Evolutionary conservation across 2,113 vertebrate genomes (phyloP).

Genomic region (Copsychus sechellarum): DNA sequence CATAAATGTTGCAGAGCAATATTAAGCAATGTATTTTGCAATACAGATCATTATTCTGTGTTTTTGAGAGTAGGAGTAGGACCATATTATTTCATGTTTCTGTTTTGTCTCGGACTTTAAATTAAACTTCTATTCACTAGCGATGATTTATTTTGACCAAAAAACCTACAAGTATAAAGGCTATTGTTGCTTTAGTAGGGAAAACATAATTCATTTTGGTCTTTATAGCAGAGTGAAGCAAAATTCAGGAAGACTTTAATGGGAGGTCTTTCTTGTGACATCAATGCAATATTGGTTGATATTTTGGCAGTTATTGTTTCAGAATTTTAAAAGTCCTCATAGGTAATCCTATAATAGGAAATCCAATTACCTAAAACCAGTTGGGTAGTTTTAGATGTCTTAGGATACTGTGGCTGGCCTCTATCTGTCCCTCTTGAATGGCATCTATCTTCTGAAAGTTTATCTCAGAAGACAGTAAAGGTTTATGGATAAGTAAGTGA

Average conservation of each 20-base stretch:
- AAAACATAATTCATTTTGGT: background rate
- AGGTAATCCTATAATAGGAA: background rate
- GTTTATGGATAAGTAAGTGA: background rate
- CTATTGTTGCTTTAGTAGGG: background rate
- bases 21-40: slow-evolving; percentile 28
- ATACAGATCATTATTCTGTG: background rate
- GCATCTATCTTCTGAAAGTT: background rate
- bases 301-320: background rate
- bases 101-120: slow-evolving; percentile 8
- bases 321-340: background rate
- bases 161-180: background rate
- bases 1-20: slow-evolving; percentile 43
- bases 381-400: background rate
- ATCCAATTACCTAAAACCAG: background rate
- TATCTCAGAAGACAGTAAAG: background rate
- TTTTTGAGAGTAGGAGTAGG: background rate
- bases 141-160: background rate
- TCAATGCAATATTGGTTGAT: background rate
- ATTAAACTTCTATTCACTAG: slow-evolving; percentile 32
- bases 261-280: background rate
- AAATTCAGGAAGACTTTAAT: background rate
- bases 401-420: background rate
- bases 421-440: background rate
- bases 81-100: background rate
- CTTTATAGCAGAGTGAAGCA: background rate